These are phyloP conservation scores for Bradysia coprophila DNA, from an alignment of 1,140 invertebrate genomes.

Conservation along the genomic window DNA sequence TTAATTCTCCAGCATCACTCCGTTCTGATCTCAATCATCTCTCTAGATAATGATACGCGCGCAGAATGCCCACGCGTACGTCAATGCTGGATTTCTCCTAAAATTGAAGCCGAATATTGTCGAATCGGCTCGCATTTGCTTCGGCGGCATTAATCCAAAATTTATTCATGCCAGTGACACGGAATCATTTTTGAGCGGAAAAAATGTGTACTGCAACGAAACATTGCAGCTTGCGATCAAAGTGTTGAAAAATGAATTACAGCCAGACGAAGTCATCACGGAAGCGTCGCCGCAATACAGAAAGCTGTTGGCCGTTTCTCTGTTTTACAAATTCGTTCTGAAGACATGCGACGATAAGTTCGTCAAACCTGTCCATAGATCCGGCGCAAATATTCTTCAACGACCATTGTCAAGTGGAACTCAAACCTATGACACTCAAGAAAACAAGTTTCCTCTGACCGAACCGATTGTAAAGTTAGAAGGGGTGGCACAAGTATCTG, in stretches of 20 bases:
- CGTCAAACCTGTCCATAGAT: conserved; percentile 21
- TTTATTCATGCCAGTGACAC: conserved; percentile 54
- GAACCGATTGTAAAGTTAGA: conserved; percentile 62
- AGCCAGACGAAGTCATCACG: conserved; percentile 37
- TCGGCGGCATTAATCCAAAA: conserved; percentile 42
- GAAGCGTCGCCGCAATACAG: conserved; percentile 44
- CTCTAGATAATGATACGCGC: conserved; percentile 52
- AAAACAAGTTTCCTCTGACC: conserved; percentile 54
- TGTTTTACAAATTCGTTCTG: conserved; percentile 55
- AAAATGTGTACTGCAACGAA: conserved; percentile 26
- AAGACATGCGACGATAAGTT: conserved; percentile 9
- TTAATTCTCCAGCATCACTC: too few relatives aligned
- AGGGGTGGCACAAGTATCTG: conserved; percentile 50
- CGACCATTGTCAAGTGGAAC: conserved; percentile 46
- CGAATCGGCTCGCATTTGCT: too few relatives aligned
- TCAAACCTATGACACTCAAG: conserved; percentile 52
- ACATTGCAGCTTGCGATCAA: conserved; percentile 33
- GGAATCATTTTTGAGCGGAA: conserved; percentile 39
- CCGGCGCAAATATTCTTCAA: conserved; percentile 35
- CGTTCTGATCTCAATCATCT: too few relatives aligned
- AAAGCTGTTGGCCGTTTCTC: conserved; percentile 33
- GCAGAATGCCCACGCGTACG: conserved; percentile 66
- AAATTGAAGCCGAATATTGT: conserved; percentile 29
- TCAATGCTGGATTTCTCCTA: conserved; percentile 62
- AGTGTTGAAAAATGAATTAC: conserved; percentile 35